Conservation (phyloP, 2,113 vertebrate species). For the Hydrolagus affinis region DNA sequence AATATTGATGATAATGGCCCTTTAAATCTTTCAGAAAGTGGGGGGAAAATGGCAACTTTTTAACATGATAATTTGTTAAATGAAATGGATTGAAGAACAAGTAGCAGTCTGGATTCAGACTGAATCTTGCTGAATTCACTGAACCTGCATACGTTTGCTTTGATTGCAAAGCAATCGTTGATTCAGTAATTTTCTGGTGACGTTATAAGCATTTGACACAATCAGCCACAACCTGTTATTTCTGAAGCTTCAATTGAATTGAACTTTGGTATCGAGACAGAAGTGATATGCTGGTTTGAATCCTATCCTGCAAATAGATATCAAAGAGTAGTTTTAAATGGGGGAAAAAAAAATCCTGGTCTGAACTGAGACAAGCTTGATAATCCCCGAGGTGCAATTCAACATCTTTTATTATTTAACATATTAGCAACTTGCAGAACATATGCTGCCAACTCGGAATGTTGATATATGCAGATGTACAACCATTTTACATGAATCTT, state of each 20-base stretch:
- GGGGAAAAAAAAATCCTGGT: not conserved
- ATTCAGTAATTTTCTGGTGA: not conserved
- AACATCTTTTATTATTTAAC: slow-evolving; percentile 27
- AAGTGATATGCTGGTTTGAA: not conserved
- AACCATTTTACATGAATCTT: slow-evolving; percentile 21
- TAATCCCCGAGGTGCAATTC: slow-evolving; percentile 6
- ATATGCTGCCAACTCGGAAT: slow-evolving; percentile 26
- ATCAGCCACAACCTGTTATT: not conserved
- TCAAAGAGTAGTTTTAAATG: not conserved
- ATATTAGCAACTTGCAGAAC: slow-evolving; percentile 31
- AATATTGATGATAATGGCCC: not conserved
- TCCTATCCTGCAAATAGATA: not conserved
- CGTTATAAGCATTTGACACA: not conserved
- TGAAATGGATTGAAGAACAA: slow-evolving; percentile 15
- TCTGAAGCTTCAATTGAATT: not conserved
- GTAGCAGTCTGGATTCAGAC: not conserved
- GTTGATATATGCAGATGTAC: slow-evolving; percentile 25
- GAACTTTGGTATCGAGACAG: not conserved
- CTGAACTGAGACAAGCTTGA: not conserved
- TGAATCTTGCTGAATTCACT: not conserved
- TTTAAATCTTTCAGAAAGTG: slow-evolving; percentile 6
- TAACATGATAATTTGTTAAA: not conserved
- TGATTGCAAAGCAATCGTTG: not conserved
- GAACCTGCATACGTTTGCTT: not conserved
- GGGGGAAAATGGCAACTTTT: not conserved